A percentile compares a stretch with the other conserved stretches of the same genome.
These are phyloP conservation scores for Drosophila busckii DNA, from an alignment of 1,140 invertebrate species.

Conservation along the genomic window DNA sequence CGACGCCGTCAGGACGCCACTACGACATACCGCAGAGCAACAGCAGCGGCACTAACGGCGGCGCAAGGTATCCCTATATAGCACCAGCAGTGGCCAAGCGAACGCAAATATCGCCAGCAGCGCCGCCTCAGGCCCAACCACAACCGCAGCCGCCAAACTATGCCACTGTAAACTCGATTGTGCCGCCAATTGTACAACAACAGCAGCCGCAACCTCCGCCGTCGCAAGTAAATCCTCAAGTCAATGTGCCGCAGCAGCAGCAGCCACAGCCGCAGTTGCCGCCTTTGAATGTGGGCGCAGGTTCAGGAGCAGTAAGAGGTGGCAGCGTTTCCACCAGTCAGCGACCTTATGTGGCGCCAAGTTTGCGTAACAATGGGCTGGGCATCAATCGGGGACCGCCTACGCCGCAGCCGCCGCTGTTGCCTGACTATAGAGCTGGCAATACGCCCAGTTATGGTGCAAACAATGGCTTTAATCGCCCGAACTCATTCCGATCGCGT, in stretches of 20 bases:
- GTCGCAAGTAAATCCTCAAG: slow-evolving; percentile 1
- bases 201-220: slow-evolving; percentile 1
- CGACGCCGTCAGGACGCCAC: slow-evolving; percentile 64
- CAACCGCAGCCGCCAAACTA: slow-evolving; percentile 39
- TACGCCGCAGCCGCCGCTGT: slow-evolving; percentile 6
- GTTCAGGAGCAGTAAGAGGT: slow-evolving; percentile 7
- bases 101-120: slow-evolving; percentile 39
- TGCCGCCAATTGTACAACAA: slow-evolving; percentile 49
- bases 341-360: slow-evolving; percentile 69
- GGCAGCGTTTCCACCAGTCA: slow-evolving; percentile 58
- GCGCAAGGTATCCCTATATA: slow-evolving; percentile 62
- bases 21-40: slow-evolving; percentile 72
- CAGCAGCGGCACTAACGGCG: slow-evolving; percentile 55
- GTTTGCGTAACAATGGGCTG: slow-evolving; percentile 61
- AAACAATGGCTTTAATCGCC: slow-evolving; percentile 46
- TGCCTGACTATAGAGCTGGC: slow-evolving; percentile 11
- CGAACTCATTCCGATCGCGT: slow-evolving; percentile 58
- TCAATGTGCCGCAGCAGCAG: slow-evolving; percentile 7
- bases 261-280: slow-evolving; percentile 17
- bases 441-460: slow-evolving; percentile 28
- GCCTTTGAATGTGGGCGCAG: neutral
- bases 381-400: slow-evolving; percentile 55
- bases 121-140: slow-evolving; percentile 10
- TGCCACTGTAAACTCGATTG: slow-evolving; percentile 64
- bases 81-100: slow-evolving; percentile 55